Evolutionary conservation across 2,113 vertebrate species (phyloP), one percentile per base, ranked within the genome.

Genomic region (Dipodomys spectabilis): DNA sequence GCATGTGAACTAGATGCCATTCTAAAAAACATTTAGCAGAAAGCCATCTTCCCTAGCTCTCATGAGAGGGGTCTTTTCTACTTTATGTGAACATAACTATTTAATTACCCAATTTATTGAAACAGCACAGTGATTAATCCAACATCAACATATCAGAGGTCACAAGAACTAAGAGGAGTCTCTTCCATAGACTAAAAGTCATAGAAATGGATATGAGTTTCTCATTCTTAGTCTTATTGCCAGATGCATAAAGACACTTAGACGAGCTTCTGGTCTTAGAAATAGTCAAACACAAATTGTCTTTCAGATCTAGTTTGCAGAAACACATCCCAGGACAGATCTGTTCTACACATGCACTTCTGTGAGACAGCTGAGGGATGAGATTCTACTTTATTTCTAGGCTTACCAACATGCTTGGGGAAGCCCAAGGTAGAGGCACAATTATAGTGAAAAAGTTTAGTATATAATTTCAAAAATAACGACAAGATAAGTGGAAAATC

Each of bases 51-150:
- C 39, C 78, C 60, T 65, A 65, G 11, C 12, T 30, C 19, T 69
- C 8, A 27, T n/a, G 53, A 92, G 49, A 11, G 12, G 16, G 9
- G 32, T 28, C 80, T 23, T 87, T 73, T 90, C 1, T 81, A 25
- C 11, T 4, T 71, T 79, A 45, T 82, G 30, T 7, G 32, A 86
- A 84, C 67, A 28, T 60, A 60, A 32, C 18, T 85, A 85, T 79
- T 87, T 45, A 72, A 64, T 94, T 77, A 86, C 44, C 28, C n/a
- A 92, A 23, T 65, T 82, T 89, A 84, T 88, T 53, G 44, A 68
- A 83, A 74, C 39, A 89, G 8, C 8, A n/a, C 53, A 68, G 57
- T 81, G 35, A 27, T 20, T 84, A 86, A 65, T 6, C 6, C 49
- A 94, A 30, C 44, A 82, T 67, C 49, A 89, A 71, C 27, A 87